A percentile compares a stretch with the other conserved stretches of the same genome.
These are phyloP conservation scores for Mesochorus sp. DNA, from an alignment of 2,888 invertebrate species.

Conservation along the genomic window DNA sequence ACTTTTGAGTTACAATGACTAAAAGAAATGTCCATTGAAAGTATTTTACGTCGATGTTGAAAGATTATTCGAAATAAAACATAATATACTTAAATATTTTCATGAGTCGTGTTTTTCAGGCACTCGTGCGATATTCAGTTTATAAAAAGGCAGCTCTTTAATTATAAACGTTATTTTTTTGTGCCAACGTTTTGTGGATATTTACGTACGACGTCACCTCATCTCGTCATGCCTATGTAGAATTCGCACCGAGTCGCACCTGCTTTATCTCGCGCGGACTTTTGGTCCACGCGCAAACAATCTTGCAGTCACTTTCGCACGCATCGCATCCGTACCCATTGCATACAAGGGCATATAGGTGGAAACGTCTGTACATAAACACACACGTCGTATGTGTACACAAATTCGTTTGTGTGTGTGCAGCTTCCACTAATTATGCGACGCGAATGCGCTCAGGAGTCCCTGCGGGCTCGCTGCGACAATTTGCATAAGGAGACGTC, in stretches of 20 bases:
- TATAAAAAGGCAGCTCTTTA: too few relatives aligned
- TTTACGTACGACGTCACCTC: not conserved
- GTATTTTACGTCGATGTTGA: not conserved
- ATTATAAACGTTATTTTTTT: too few relatives aligned
- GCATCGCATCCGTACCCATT: conserved; percentile 12
- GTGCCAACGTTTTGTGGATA: not conserved
- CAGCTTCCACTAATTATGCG: conserved; percentile 53
- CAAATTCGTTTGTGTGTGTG: not conserved
- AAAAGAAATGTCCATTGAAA: too few relatives aligned
- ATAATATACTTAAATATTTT: too few relatives aligned
- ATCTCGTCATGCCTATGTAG: not conserved
- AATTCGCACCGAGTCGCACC: conserved; percentile 4
- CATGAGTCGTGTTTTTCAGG: too few relatives aligned
- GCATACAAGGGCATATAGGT: not conserved
- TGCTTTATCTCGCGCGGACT: conserved; percentile 1
- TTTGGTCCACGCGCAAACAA: conserved; percentile 45
- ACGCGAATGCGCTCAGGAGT: conserved; percentile 41
- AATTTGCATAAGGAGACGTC: conserved; percentile 58
- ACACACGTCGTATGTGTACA: not conserved
- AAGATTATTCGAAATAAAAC: too few relatives aligned
- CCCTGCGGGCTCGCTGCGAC: conserved; percentile 22
- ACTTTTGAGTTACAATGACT: too few relatives aligned
- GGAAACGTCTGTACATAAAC: conserved; percentile 9
- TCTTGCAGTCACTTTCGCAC: conserved; percentile 35
- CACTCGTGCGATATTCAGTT: too few relatives aligned